Percentiles rank a stretch among this genome's conserved stretches.
These are phyloP conservation scores for Huso huso DNA, from an alignment of 2,797 vertebrate species.

Conservation along the genomic window DNA sequence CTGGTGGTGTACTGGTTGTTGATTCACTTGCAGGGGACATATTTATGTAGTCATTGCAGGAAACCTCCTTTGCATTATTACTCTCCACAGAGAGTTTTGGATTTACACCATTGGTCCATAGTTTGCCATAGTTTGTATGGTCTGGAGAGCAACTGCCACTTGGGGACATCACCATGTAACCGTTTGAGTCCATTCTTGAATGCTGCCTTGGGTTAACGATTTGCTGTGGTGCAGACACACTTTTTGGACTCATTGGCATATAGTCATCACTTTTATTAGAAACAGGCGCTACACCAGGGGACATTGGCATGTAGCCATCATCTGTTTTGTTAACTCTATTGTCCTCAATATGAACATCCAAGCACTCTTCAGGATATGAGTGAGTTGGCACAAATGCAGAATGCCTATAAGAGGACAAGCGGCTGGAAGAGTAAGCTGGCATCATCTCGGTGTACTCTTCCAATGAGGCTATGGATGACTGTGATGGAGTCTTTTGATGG, in stretches of 20 bases:
- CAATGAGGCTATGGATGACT: slow-evolving; percentile 61
- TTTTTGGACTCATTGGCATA: slow-evolving; percentile 82
- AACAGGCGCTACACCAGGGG: slow-evolving; percentile 67
- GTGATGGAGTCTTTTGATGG: slow-evolving; percentile 72
- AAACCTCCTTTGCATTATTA: slow-evolving; percentile 54
- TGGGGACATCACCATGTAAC: slow-evolving; percentile 86
- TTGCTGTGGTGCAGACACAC: slow-evolving; percentile 74
- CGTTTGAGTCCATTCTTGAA: slow-evolving; percentile 65
- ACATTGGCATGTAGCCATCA: slow-evolving; percentile 84
- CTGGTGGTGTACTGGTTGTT: slow-evolving; percentile 69
- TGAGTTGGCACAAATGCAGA: slow-evolving; percentile 71
- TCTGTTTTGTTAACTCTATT: slow-evolving; percentile 40
- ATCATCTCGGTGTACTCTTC: slow-evolving; percentile 79
- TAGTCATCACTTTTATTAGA: slow-evolving; percentile 66
- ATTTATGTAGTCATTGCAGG: slow-evolving; percentile 73
- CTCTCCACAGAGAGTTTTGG: slow-evolving; percentile 61
- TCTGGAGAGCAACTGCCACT: slow-evolving; percentile 75
- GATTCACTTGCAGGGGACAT: slow-evolving; percentile 78
- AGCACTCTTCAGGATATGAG: slow-evolving; percentile 68
- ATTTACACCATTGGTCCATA: slow-evolving; percentile 67
- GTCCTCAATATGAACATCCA: slow-evolving; percentile 36
- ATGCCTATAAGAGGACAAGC: slow-evolving; percentile 56
- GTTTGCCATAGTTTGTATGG: slow-evolving; percentile 56
- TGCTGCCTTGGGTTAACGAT: slow-evolving; percentile 72
- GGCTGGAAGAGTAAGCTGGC: slow-evolving; percentile 55